Percentiles rank a stretch among this genome's conserved stretches.
Conservation (phyloP, 2,797 vertebrate species). For the Myotis vivesi region DNA sequence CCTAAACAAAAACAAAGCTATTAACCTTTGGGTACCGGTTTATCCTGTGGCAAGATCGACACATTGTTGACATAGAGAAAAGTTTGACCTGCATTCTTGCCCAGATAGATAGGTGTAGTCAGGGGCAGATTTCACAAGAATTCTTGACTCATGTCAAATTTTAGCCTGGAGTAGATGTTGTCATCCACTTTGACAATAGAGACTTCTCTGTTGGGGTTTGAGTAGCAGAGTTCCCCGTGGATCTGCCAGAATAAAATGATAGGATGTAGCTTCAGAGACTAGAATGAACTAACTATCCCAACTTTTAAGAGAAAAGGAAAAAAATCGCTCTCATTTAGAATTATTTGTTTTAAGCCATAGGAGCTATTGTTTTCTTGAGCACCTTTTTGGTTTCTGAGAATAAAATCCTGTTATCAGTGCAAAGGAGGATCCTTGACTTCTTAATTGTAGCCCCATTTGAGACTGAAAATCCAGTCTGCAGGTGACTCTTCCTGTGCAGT, state of each 20-base stretch:
- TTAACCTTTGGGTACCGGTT: neutral
- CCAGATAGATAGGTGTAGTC: neutral
- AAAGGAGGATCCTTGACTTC: conserved; percentile 20
- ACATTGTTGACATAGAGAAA: neutral
- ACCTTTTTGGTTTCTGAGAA: conserved; percentile 2
- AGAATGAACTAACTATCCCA: neutral
- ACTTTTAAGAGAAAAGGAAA: neutral
- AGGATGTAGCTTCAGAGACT: neutral
- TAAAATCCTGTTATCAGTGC: neutral
- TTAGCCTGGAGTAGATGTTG: neutral
- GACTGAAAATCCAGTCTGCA: neutral
- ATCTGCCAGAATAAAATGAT: neutral
- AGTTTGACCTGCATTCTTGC: conserved; percentile 15
- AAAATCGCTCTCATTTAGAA: neutral
- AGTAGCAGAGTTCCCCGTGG: neutral
- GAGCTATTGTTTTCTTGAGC: neutral
- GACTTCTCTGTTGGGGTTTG: neutral
- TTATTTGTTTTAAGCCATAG: conserved; percentile 28
- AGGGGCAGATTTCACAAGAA: neutral
- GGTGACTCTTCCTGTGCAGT: neutral
- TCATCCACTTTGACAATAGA: neutral
- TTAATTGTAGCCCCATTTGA: neutral
- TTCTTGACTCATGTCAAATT: neutral
- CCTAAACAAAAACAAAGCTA: neutral
- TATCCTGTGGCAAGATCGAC: neutral